Evolutionary conservation across 2,888 invertebrate genomes (phyloP).

Genomic region (Synergus itoensis): DNA sequence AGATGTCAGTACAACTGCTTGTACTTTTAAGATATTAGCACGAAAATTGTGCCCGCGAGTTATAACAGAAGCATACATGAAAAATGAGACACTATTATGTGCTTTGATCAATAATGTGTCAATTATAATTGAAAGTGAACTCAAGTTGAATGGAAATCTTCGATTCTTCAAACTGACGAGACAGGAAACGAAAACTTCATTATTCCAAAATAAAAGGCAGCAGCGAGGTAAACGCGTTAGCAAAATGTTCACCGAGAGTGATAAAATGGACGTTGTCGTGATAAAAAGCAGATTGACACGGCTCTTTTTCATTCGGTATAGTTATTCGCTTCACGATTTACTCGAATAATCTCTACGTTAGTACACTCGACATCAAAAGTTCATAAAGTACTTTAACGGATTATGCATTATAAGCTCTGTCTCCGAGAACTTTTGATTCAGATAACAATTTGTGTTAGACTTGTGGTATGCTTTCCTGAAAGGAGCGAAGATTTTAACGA

Average conservation of each 20-base stretch:
- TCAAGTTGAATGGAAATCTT: no score
- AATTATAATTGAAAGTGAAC: no score
- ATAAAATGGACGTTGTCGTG: constrained; percentile 49
- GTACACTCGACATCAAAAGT: constrained; percentile 31
- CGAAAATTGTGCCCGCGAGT: background rate
- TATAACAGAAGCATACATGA: background rate
- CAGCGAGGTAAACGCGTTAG: background rate
- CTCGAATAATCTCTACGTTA: constrained; percentile 37
- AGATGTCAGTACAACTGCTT: background rate
- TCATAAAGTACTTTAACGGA: constrained; percentile 6
- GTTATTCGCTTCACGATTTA: constrained; percentile 23
- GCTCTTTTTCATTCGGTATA: background rate
- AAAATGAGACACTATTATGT: background rate
- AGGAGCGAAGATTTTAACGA: no score
- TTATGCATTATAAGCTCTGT: constrained; percentile 8
- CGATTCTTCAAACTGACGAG: no score
- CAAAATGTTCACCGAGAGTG: constrained; percentile 46
- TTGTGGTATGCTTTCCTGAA: no score
- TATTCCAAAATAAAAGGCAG: constrained; percentile 58
- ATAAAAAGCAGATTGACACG: constrained; percentile 48
- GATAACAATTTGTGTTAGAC: no score
- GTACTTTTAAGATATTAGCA: background rate
- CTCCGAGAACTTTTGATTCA: background rate
- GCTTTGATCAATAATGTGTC: no score
- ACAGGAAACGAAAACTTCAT: constrained; percentile 43